These are phyloP conservation scores for Alcedo quadribrachys DNA, from an alignment of 2,797 vertebrate genomes.

Conservation along the genomic window DNA sequence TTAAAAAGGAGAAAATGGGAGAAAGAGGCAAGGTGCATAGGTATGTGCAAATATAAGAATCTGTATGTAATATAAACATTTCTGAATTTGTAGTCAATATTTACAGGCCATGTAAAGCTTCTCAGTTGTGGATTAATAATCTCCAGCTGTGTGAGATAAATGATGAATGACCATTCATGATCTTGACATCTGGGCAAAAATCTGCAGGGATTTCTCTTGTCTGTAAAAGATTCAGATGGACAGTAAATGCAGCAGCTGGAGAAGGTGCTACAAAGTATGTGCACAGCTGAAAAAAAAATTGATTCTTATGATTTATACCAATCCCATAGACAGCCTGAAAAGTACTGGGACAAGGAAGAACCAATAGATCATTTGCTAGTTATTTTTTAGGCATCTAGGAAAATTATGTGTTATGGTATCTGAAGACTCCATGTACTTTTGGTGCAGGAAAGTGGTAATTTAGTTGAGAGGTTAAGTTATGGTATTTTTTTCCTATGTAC, in stretches of 20 bases:
- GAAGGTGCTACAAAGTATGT: not conserved
- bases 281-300: not conserved
- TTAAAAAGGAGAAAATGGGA: not conserved
- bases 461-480: not conserved
- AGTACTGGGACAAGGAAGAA: not conserved
- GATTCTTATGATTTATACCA: not conserved
- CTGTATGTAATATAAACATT: not conserved
- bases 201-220: not conserved
- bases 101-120: not conserved
- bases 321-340: not conserved
- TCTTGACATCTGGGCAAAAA: not conserved
- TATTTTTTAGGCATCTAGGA: not conserved
- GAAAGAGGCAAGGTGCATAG: not conserved
- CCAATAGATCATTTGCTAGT: not conserved
- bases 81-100: not conserved
- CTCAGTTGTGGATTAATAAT: not conserved
- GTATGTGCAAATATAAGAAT: accelerated
- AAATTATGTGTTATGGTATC: not conserved
- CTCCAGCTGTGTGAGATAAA: not conserved
- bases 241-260: not conserved
- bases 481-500: not conserved
- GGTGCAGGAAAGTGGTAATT: not conserved
- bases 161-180: not conserved
- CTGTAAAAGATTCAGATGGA: not conserved
- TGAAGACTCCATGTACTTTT: not conserved